Evolutionary conservation across 2,113 vertebrate genomes (phyloP), one percentile per base, ranked within the genome.

Genomic region (Lonchura striata): DNA sequence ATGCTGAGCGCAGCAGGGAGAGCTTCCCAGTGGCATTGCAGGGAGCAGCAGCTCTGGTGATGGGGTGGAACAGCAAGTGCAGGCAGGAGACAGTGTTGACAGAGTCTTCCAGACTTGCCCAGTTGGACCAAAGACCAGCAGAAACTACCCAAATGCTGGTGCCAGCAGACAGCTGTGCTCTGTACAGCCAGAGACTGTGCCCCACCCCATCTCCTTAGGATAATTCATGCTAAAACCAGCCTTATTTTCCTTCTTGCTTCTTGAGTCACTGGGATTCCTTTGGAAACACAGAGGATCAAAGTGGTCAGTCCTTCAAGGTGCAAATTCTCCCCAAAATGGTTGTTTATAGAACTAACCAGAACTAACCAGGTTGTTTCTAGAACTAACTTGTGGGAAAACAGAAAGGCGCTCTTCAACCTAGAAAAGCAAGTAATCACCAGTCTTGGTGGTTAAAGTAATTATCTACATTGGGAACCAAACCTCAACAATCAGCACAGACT

Each of bases 221-320:
- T 65, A 86, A 94, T 57, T 74, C 94, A 94, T 92, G 80, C 86
- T 89, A 90, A 81, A 95, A 96, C 93, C 94, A 94, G 94, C 92
- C 93, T 96, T 56, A 52, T 83, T 90, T 52, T 95, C 79, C 72
- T 94, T 93, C 87, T 87, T 86, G 81, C 10, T 88, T 46, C 92
- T 96, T 64, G 69, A 91, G 82, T 86, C 92, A 93, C 53, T 80
- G 85, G 75, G 61, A 88, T 95, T 94, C 95, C 90, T 94, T 65
- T 69, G 82, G 85, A 53, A 96, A 94, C 82, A 85, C 0, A 1
- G 69, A 66, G 33, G 74, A 90, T 92, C 92, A 94, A 83, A 83
- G 86, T 14, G 30, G 82, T 74, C 75, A 90, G 82, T 74, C 85
- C 91, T 95, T 92, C 82, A 72, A 49, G 85, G 79, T 74, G 64